phyloP scores from a whole-genome alignment of 2,113 vertebrate genomes.

The Rhodinocichla rosea region DNA sequence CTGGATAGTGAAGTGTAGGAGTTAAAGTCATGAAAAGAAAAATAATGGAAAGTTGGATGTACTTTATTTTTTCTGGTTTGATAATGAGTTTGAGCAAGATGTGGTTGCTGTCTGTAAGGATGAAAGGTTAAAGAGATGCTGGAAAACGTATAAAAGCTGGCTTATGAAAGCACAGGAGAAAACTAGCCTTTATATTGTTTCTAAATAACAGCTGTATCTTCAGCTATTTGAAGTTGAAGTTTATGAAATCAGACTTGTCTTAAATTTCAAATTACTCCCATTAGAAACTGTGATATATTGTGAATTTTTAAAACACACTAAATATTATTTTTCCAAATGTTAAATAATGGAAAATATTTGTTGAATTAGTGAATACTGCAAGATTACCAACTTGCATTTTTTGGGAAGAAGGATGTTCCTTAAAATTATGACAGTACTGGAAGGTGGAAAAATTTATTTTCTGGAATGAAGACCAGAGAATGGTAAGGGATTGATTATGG shows the following conservation, averaged over 20 bases:
- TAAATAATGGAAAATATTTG: neutral
- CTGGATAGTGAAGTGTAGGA: neutral
- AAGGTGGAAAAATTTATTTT: neutral
- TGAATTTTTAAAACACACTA: neutral
- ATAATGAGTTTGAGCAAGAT: neutral
- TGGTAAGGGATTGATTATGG: neutral
- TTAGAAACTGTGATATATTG: neutral
- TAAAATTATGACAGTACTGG: neutral
- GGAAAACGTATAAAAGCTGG: neutral
- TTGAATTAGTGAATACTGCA: neutral
- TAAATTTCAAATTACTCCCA: neutral
- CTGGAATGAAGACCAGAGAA: neutral
- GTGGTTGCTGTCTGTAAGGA: neutral
- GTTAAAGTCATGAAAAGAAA: neutral
- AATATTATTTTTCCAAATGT: neutral
- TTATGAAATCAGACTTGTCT: neutral
- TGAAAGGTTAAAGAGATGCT: neutral
- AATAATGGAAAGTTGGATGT: neutral
- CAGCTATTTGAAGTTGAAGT: neutral
- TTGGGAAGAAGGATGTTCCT: neutral
- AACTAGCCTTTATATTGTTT: neutral
- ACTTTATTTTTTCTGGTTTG: neutral
- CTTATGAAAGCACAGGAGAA: neutral
- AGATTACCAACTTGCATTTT: neutral
- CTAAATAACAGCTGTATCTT: neutral